Base-by-base conservation (phyloP, 2,797 vertebrate genomes). In the Halcyon leucocephala region DNA sequence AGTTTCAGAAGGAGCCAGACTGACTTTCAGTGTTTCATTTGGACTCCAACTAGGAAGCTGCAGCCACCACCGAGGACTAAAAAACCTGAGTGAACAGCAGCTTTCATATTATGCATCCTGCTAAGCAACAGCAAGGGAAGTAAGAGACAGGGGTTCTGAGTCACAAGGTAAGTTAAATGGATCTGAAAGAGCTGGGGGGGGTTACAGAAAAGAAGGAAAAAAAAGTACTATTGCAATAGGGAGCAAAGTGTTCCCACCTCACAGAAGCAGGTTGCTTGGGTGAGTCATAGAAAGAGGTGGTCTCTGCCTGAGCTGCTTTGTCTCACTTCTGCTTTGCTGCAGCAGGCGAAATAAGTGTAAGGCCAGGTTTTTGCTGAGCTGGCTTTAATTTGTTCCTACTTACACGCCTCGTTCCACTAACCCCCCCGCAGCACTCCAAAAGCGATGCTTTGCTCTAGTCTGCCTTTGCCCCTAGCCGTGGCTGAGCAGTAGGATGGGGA, bases 11-110 rank as follows among this genome's bases (percentile, higher is more conserved):
- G 93, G 83, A 92, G 90, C 76, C 61, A 7, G 77, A 21, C 46
- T 57, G 74, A 80, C 49, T 81, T 66, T 12, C 85, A 9, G 42
- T 95, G 92, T 97, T 97, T 96, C 82, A 21, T 90, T 97, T 96
- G 96, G 97, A 96, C 57, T 80, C 87, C 72, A 29, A 73, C 67
- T 35, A 70, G 67, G 93, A 46, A 94, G 78, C 73, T 61, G 91
- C 90, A 82, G 82, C 93, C 29, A 9, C 76, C 65, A 31, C 22
- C 0, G 58, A 78, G 58, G 46, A 9, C 48, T 61, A 8, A 77
- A 73, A 61, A 39, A 35, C 41, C 51, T 54, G 79, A 67, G 62
- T 60, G 89, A 96, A 94, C n/a, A 3, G 94, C 64, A 83, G 78
- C 87, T 82, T 79, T 86, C 80, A 48, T 71, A 51, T 54, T 62